Evolutionary conservation across 2,888 invertebrate genomes (phyloP).

Genomic region (Sisyra nigra): DNA sequence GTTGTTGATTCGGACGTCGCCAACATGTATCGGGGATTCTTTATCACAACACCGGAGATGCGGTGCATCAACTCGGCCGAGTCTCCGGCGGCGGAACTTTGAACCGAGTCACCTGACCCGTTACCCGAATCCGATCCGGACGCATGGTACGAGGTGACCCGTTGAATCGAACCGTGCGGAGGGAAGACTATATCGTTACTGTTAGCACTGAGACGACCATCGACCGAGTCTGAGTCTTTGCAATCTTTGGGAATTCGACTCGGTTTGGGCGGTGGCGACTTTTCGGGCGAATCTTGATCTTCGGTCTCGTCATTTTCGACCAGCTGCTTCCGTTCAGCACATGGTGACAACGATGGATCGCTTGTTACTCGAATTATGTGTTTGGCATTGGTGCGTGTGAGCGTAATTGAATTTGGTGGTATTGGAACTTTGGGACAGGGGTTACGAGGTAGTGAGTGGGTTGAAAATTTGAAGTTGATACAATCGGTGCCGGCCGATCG

Average conservation of each 20-base stretch:
- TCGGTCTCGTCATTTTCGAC: constrained; percentile 33
- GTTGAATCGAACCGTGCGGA: constrained; percentile 28
- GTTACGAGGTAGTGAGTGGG: constrained; percentile 36
- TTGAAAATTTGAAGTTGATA: constrained; percentile 31
- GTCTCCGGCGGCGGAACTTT: constrained; percentile 49
- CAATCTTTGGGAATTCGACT: constrained; percentile 38
- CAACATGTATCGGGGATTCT: constrained; percentile 47
- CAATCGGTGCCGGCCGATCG: constrained; percentile 24
- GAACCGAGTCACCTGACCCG: constrained; percentile 70
- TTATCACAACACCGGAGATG: constrained; percentile 42
- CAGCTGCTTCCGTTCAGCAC: constrained; percentile 40
- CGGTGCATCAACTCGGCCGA: constrained; percentile 26
- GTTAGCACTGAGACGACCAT: constrained; percentile 15
- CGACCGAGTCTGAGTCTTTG: constrained; percentile 20
- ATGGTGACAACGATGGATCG: constrained; percentile 37
- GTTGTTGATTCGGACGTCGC: constrained; percentile 43
- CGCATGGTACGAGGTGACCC: constrained; percentile 50
- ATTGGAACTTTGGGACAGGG: constrained; percentile 32
- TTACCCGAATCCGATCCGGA: constrained; percentile 83
- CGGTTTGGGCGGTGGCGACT: constrained; percentile 43
- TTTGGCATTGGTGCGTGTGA: constrained; percentile 30
- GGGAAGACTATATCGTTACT: constrained; percentile 21
- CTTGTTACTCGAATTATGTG: constrained; percentile 41
- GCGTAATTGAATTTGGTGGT: constrained; percentile 30
- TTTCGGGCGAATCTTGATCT: constrained; percentile 31